Conservation (phyloP, 2,113 vertebrate species). For the Hystrix cristata region DNA sequence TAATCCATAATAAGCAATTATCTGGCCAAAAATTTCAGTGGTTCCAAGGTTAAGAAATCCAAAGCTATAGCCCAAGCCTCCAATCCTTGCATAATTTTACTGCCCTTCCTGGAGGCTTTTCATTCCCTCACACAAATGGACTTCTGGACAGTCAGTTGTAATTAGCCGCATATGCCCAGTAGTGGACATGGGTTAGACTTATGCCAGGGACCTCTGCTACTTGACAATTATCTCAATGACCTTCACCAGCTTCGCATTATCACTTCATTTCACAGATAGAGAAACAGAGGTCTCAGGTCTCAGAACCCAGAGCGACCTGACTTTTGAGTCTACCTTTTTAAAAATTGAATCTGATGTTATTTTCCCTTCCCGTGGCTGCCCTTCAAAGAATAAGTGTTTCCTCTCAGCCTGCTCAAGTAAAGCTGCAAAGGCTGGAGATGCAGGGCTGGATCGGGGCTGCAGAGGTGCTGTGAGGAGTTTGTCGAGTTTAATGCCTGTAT, state of each 20-base stretch:
- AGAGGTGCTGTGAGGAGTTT: constrained; percentile 35
- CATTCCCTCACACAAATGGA: neutral
- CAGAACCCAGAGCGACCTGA: neutral
- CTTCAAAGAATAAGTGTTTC: constrained; percentile 23
- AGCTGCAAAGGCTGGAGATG: neutral
- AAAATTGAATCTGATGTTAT: constrained; percentile 31
- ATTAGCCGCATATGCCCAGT: neutral
- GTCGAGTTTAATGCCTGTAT: constrained; percentile 36
- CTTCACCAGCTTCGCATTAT: neutral
- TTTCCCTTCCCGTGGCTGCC: neutral
- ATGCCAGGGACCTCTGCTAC: neutral
- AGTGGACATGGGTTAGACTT: neutral
- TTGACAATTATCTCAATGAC: constrained; percentile 6
- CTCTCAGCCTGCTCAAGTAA: neutral
- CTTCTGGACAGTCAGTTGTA: constrained; percentile 8
- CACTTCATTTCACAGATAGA: constrained; percentile 15
- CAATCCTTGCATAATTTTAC: neutral
- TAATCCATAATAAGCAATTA: neutral
- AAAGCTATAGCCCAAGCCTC: neutral
- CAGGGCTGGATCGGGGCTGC: neutral
- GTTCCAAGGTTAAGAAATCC: neutral
- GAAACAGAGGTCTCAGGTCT: neutral
- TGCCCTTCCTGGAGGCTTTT: neutral
- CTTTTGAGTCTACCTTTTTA: constrained; percentile 19
- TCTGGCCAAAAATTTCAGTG: neutral